Evolutionary conservation across 2,888 invertebrate genomes (phyloP), one percentile per base, ranked within the genome.

Genomic region (Drosophila mercatorum): DNA sequence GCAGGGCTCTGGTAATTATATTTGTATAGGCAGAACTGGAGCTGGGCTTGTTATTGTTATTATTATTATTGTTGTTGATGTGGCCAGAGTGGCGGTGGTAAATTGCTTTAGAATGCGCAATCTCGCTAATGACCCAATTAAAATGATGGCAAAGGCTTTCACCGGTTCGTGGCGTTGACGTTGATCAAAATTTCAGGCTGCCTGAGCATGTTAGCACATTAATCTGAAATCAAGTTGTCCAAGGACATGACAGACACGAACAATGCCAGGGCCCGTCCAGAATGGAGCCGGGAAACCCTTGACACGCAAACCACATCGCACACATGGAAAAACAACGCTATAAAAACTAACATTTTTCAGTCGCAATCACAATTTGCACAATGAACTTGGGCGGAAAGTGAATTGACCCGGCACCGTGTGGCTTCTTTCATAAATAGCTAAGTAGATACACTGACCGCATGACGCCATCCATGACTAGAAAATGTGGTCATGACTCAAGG

Each of bases 61-160:
- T 49, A 5, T 49, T 17, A 12, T n/a, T 49, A n/a, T 52, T 57
- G 31, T 22, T 34, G 46, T 44, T 34, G 43, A 38, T 59, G 26
- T 17, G 5, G 8, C 12, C 12, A 36, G 51, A 53, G 59, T 53
- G 43, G 12, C 40, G 49, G 8, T 28, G 3, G 56, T 38, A 58
- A 83, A 78, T 78, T 73, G 68, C 36, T 58, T 74, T 68, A 66
- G 74, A 70, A 78, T 85, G 71, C 80, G 80, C 83, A 85, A 86
- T 78, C 68, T 73, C 47, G 64, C 67, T 88, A 89, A 89, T 86
- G 76, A 86, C 72, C 81, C 90, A 86, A 86, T 89, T 89, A 88
- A 73, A 82, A 73, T 68, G 46, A 80, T 86, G 68, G 81, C 77
- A 56, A 68, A 63, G 61, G 66, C 89, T 82, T 80, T 75, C 79